These are phyloP conservation scores for Pogonophryne albipinna DNA, from an alignment of 2,797 vertebrate genomes.

Conservation along the genomic window DNA sequence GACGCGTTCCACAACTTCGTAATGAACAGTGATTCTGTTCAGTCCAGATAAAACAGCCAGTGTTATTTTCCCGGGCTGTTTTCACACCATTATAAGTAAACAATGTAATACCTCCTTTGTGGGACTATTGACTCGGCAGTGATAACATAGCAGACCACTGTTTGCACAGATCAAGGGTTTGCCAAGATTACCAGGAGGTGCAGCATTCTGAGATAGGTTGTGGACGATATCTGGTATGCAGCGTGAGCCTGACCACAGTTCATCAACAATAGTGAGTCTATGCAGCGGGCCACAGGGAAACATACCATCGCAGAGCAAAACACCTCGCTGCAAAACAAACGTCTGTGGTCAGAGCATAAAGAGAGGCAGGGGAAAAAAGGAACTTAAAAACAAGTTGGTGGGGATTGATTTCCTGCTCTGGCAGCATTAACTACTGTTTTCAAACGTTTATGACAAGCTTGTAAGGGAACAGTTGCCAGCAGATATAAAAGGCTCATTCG, in stretches of 20 bases:
- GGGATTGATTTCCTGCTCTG: not conserved
- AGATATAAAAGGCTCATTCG: too few species aligned
- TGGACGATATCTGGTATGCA: constrained; percentile 75
- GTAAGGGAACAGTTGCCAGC: not conserved
- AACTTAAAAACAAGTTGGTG: not conserved
- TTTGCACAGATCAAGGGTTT: constrained; percentile 79
- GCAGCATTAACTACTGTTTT: not conserved
- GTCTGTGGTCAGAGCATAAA: not conserved
- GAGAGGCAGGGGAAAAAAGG: not conserved
- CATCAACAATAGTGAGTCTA: constrained; percentile 74
- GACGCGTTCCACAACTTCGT: not conserved
- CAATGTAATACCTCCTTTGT: constrained; percentile 52
- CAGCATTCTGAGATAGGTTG: constrained; percentile 78
- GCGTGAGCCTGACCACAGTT: constrained; percentile 58
- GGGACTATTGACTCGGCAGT: constrained; percentile 53
- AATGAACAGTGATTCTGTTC: constrained; percentile 6
- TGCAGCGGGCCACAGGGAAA: constrained; percentile 47
- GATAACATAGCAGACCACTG: constrained; percentile 69
- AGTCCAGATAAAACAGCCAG: not conserved
- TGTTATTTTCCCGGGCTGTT: constrained; percentile 20
- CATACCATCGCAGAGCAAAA: constrained; percentile 45
- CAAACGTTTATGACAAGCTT: not conserved
- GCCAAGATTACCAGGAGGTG: constrained; percentile 79
- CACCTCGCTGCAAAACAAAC: constrained; percentile 57
- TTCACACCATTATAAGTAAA: constrained; percentile 54